Percentiles rank a stretch among this genome's conserved stretches.
These are phyloP conservation scores for Odontesthes bonariensis DNA, from an alignment of 2,113 vertebrate genomes.

Conservation along the genomic window DNA sequence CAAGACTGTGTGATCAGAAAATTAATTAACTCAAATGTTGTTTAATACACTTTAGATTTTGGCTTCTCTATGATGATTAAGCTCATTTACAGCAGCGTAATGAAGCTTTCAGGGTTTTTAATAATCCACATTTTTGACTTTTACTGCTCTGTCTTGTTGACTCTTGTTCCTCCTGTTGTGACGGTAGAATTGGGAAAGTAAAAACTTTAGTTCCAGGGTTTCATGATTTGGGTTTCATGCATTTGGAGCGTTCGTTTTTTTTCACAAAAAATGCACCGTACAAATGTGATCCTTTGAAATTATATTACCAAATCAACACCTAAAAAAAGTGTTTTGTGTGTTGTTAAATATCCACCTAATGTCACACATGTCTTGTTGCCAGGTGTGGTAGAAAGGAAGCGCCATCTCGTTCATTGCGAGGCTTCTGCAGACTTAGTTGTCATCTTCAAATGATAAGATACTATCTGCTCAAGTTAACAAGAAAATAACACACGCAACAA, in stretches of 20 bases:
- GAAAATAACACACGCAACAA: background rate
- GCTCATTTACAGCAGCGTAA: too few relatives aligned
- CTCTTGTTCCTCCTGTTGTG: too few relatives aligned
- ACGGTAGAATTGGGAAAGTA: too few relatives aligned
- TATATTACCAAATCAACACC: background rate
- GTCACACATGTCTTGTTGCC: too few relatives aligned
- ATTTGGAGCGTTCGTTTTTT: background rate
- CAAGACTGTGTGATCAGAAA: background rate
- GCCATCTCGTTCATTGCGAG: too few relatives aligned
- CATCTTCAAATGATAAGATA: too few relatives aligned
- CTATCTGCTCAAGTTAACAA: too few relatives aligned
- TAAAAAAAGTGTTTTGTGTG: background rate
- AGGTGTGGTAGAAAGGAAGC: too few relatives aligned
- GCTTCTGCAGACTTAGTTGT: too few relatives aligned
- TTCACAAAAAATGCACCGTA: constrained; percentile 7
- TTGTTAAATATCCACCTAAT: background rate
- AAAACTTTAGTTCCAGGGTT: too few relatives aligned
- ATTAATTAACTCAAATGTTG: background rate
- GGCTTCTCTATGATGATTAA: background rate
- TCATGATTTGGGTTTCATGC: too few relatives aligned
- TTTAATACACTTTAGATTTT: background rate
- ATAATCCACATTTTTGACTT: background rate
- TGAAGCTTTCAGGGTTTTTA: background rate
- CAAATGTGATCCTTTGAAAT: background rate
- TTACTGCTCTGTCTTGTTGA: background rate